A percentile compares a stretch with the other conserved stretches of the same genome.
phyloP scores from a whole-genome alignment of 23 tunicate species.

The Halocynthia aurantium region DNA sequence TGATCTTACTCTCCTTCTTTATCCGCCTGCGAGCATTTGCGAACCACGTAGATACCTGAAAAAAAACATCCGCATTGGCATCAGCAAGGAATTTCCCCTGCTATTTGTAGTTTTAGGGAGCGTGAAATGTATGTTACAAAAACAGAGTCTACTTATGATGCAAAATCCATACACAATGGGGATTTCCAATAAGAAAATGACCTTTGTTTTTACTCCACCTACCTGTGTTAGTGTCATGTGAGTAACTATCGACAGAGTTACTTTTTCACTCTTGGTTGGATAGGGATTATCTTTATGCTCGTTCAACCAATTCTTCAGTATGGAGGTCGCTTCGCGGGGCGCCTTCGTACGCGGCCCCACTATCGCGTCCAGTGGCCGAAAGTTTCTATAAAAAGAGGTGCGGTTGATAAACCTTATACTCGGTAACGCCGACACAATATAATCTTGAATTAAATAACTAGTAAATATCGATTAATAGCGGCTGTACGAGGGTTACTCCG shows the following conservation, averaged over 20 bases:
- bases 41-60: constrained; percentile 27
- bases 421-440: too few relatives aligned
- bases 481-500: too few relatives aligned
- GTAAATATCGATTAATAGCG: too few relatives aligned
- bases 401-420: too few relatives aligned
- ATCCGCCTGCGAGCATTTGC: constrained; percentile 25
- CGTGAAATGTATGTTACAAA: too few relatives aligned
- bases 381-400: background rate
- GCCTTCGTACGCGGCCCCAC: constrained; percentile 27
- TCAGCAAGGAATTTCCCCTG: too few relatives aligned
- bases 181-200: too few relatives aligned
- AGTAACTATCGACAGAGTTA: constrained; percentile 21
- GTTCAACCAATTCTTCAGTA: constrained; percentile 23
- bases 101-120: too few relatives aligned
- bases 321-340: constrained; percentile 24
- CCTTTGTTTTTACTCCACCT: background rate
- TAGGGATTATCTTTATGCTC: constrained; percentile 38
- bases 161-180: too few relatives aligned
- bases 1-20: constrained; percentile 21
- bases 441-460: too few relatives aligned
- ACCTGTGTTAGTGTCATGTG: constrained; percentile 44
- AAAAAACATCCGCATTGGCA: too few relatives aligned
- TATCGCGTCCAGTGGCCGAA: constrained; percentile 16
- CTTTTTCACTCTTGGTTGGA: constrained; percentile 31
- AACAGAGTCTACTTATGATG: too few relatives aligned